Evolutionary conservation across 1,140 invertebrate species (phyloP).

Genomic region (Caenorhabditis briggsae): DNA sequence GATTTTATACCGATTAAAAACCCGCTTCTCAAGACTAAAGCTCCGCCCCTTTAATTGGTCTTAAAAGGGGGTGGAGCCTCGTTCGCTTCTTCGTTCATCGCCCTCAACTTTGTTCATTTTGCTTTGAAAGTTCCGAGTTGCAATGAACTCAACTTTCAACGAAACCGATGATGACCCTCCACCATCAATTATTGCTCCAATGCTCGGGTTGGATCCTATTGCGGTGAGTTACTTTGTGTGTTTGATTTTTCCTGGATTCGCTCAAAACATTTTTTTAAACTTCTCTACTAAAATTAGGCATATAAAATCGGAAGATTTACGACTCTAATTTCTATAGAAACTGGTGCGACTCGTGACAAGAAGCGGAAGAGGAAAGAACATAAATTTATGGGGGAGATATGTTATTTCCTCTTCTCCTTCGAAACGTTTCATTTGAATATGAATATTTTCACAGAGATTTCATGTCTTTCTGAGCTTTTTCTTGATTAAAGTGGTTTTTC

Average conservation of each 20-base stretch:
- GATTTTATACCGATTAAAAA: slow-evolving; percentile 22
- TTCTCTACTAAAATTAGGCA: not conserved
- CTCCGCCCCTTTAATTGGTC: slow-evolving; percentile 6
- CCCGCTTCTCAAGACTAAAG: not conserved
- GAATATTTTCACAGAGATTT: not conserved
- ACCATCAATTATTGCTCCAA: not conserved
- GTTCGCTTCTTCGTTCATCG: not conserved
- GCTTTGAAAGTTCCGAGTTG: not conserved
- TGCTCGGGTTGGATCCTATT: slow-evolving; percentile 17
- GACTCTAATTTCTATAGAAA: not conserved
- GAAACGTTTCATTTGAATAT: not conserved
- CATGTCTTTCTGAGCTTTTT: no score
- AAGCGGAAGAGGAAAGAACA: not conserved
- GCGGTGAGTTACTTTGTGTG: not conserved
- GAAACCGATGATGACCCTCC: slow-evolving; percentile 22
- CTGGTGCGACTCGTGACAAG: not conserved
- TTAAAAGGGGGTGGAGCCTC: not conserved
- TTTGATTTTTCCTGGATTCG: not conserved
- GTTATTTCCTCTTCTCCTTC: not conserved
- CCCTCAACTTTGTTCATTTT: not conserved
- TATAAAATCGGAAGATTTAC: not conserved
- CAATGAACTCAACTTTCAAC: slow-evolving; percentile 29
- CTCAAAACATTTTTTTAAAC: not conserved
- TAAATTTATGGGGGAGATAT: slow-evolving; percentile 1
- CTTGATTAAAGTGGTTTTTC: no score